phyloP scores from a whole-genome alignment of 2,113 vertebrate species.

The Sitta europaea region DNA sequence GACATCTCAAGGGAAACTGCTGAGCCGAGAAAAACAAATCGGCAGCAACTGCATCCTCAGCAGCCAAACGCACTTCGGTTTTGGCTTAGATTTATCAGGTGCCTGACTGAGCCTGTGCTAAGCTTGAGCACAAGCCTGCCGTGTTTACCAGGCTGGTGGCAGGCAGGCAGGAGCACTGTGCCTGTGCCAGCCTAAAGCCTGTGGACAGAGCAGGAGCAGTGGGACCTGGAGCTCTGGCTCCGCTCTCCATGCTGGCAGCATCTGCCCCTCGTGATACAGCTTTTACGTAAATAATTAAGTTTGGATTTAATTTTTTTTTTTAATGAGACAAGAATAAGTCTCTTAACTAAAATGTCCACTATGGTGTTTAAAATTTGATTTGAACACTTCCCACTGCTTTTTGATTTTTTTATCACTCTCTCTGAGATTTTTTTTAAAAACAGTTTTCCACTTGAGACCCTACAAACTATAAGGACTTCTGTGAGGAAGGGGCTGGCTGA shows the following conservation, averaged over 20 bases:
- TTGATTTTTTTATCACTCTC: background rate
- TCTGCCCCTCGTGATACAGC: fast-evolving
- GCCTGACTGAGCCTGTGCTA: background rate
- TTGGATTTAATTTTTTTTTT: background rate
- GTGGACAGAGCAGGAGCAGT: background rate
- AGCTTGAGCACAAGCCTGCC: background rate
- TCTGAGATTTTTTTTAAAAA: background rate
- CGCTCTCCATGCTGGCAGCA: background rate
- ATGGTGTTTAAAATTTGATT: background rate
- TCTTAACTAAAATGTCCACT: background rate
- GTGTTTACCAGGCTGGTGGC: background rate
- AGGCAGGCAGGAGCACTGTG: background rate
- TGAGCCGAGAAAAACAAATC: background rate
- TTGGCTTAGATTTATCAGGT: background rate
- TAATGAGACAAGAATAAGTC: background rate
- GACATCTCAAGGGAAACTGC: background rate
- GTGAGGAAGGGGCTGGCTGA: background rate
- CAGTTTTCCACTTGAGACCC: background rate
- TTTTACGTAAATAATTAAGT: background rate
- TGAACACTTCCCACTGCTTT: background rate
- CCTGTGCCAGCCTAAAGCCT: background rate
- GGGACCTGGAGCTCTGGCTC: background rate
- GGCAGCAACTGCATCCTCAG: background rate
- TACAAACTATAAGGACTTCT: background rate
- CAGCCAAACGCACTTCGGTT: background rate